Conservation (phyloP, 2,797 vertebrate genomes). For the Setipinna tenuifilis region DNA sequence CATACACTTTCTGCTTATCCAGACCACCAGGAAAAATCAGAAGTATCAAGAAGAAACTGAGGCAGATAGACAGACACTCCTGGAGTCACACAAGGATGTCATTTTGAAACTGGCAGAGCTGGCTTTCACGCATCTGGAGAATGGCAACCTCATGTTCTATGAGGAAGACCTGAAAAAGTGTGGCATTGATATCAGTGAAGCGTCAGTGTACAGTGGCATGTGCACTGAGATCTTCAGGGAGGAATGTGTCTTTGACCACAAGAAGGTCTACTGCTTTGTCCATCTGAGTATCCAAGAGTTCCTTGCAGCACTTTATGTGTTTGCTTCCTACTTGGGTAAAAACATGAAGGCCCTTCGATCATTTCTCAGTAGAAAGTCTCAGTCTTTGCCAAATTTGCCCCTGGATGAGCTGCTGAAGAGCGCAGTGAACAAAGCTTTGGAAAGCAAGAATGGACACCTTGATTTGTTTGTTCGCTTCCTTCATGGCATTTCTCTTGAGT, state of each 20-base stretch:
- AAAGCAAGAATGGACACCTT: constrained; percentile 38
- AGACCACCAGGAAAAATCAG: constrained; percentile 39
- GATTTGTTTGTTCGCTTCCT: constrained; percentile 52
- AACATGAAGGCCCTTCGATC: constrained; percentile 7
- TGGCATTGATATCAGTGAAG: constrained; percentile 34
- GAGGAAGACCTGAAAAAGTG: constrained; percentile 39
- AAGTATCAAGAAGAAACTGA: constrained; percentile 24
- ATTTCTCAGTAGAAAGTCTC: constrained; percentile 27
- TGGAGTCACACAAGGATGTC: constrained; percentile 20
- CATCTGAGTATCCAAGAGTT: constrained; percentile 52
- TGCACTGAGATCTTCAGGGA: constrained; percentile 49
- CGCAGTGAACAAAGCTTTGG: constrained; percentile 28
- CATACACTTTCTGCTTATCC: constrained; percentile 47
- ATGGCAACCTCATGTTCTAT: constrained; percentile 21
- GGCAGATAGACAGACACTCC: background rate
- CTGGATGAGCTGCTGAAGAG: constrained; percentile 41
- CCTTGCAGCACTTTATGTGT: constrained; percentile 51
- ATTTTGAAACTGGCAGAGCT: constrained; percentile 47
- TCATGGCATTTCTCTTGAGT: constrained; percentile 46
- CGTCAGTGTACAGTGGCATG: constrained; percentile 38
- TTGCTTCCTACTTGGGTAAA: constrained; percentile 35
- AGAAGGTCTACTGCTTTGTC: constrained; percentile 50
- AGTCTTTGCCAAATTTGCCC: background rate
- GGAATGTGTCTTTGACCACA: constrained; percentile 29
- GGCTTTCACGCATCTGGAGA: constrained; percentile 47